Percentiles rank a stretch among this genome's conserved stretches.
These are phyloP conservation scores for Drosophila fungiperda DNA, from an alignment of 2,888 invertebrate species.

Conservation along the genomic window DNA sequence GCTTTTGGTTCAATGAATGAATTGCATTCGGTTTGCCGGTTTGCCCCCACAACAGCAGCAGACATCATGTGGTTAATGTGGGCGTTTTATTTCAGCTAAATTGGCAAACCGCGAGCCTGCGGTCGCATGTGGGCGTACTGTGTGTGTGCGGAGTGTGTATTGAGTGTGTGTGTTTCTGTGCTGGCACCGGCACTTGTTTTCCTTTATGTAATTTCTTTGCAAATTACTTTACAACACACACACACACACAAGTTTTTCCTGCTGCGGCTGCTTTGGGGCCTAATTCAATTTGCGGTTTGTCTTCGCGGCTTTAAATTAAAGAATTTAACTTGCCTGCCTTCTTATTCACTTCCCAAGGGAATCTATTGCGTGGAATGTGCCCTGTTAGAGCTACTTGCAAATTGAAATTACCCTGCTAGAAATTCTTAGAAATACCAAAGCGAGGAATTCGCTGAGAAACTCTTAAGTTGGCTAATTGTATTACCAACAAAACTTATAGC, in stretches of 20 bases:
- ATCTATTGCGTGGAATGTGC: slow-evolving; percentile 37
- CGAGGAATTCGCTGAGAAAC: slow-evolving; percentile 30
- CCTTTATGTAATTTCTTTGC: slow-evolving; percentile 79
- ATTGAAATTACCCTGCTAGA: slow-evolving; percentile 40
- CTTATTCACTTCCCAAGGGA: slow-evolving; percentile 35
- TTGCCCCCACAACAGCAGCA: slow-evolving; percentile 68
- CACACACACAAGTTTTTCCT: slow-evolving; percentile 42
- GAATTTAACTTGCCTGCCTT: slow-evolving; percentile 32
- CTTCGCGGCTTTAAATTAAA: slow-evolving; percentile 36
- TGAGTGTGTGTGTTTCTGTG: slow-evolving; percentile 26
- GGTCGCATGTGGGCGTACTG: slow-evolving; percentile 57
- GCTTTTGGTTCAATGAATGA: slow-evolving; percentile 61
- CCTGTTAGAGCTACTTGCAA: slow-evolving; percentile 30
- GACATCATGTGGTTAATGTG: slow-evolving; percentile 59
- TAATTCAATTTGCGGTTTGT: slow-evolving; percentile 77
- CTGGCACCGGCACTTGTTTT: slow-evolving; percentile 76
- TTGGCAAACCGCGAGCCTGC: slow-evolving; percentile 71
- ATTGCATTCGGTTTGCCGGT: slow-evolving; percentile 70
- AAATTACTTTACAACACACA: slow-evolving; percentile 63
- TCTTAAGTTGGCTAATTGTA: not conserved
- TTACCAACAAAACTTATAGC: not conserved
- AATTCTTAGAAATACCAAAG: slow-evolving; percentile 31
- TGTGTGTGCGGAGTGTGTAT: slow-evolving; percentile 33
- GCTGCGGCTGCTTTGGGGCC: slow-evolving; percentile 35
- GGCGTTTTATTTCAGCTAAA: slow-evolving; percentile 80